Conservation (phyloP, 2,113 vertebrate species). For the Archilochus colubris region DNA sequence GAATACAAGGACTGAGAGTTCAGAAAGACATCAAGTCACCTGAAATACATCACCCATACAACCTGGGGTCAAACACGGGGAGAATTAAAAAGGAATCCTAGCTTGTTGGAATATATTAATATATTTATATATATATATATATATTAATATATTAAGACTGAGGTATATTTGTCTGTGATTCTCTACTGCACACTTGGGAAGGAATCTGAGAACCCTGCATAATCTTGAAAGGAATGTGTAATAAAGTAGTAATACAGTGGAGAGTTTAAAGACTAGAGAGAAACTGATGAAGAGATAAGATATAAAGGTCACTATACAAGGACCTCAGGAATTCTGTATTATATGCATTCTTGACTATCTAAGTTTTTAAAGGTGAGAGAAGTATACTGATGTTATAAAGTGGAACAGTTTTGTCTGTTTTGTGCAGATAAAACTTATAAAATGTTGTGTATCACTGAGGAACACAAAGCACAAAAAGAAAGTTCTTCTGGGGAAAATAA, state of each 20-base stretch:
- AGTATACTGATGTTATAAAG: background rate
- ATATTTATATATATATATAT: too few species aligned
- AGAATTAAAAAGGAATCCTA: background rate
- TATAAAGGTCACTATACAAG: background rate
- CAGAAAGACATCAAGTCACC: background rate
- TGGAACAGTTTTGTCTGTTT: background rate
- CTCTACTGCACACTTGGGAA: background rate
- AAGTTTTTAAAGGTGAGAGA: background rate
- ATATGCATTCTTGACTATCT: background rate
- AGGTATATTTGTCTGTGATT: background rate
- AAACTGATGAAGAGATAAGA: background rate
- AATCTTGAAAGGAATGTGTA: background rate
- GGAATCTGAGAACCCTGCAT: background rate
- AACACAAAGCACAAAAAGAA: background rate
- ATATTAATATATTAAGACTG: background rate
- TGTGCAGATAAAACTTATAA: background rate
- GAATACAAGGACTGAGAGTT: background rate
- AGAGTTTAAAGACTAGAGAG: background rate
- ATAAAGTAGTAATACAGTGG: background rate
- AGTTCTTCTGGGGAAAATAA: constrained; percentile 17
- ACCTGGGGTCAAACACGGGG: background rate
- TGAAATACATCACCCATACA: background rate
- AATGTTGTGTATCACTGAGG: background rate
- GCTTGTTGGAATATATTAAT: background rate
- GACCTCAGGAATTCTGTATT: background rate